Base-by-base conservation (phyloP, 2,888 invertebrate species). In the Ligdia adustata region DNA sequence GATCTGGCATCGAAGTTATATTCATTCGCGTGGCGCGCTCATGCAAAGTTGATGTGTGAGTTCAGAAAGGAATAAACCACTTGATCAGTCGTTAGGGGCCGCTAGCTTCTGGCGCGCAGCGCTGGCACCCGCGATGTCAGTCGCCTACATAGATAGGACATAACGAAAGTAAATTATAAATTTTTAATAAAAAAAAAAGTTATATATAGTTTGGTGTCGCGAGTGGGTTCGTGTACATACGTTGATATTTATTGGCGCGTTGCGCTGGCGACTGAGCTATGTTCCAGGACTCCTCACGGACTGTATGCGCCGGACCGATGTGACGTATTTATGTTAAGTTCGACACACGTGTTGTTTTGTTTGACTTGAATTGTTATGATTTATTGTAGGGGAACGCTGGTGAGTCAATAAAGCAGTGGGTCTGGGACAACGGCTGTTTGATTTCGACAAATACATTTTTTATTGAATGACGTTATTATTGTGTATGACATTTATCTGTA, bases 401-500 rank as follows among this genome's bases (percentile, higher is more conserved):
- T 88, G 76, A 89, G 90, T 90, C 89, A 90, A 90, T 90, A 89
- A 90, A 90, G 84, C 85, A 85, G 89, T 90, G 90, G 90, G 89
- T 89, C 87, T 87, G 90, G 90, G 89, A 87, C 73, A 74, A 73
- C 69, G 72, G 78, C 78, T 86, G 87, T 87, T 88, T 88, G 75
- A 88, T 89, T 89, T 87, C 56, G 75, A 72, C 73, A 76, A 73
- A 66, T 71, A 67, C 64, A 48, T 62, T 60, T 61, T 57, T 40
- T 51, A 47, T 54, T 57, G 54, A 52, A 58, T 46, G 52, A 48
- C 34, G 41, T 62, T 52, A 58, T 43, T 67, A n/a, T n/a, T n/a
- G n/a, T n/a, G n/a, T n/a, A n/a, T n/a, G n/a, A n/a, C n/a, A n/a
- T n/a, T n/a, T n/a, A n/a, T 72, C 66, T 76, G 69, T 76, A 74